Evolutionary conservation across 2,797 vertebrate species (phyloP), one percentile per base, ranked within the genome.

Genomic region (Scolopax rusticola): DNA sequence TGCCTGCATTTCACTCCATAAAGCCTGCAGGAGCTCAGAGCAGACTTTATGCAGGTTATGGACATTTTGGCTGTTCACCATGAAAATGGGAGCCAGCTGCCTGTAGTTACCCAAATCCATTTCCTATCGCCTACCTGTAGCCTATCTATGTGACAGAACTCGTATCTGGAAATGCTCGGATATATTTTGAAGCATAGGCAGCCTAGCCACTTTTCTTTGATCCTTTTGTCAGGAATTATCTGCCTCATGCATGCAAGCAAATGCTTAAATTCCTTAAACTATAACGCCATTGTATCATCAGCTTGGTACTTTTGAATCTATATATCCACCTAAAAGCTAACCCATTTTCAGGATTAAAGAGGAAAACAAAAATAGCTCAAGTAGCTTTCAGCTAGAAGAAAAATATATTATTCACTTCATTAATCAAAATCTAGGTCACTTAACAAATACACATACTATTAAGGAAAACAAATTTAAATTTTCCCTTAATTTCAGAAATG

Each of bases 351-450:
- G 54, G 70, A 96, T 85, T 90, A 89, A 97, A 94, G 38, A 94
- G 63, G 83, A 89, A 97, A 90, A 87, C 80, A 91, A 85, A 97
- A 96, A 93, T 90, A 94, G 69, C 67, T 80, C 30, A 14, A 17
- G 43, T 67, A 78, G 61, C 82, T 96, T 65, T 79, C 86, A 92
- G 70, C 45, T n/a, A 87, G 24, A 50, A 73, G 33, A 89, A 69
- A 60, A 95, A 91, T n/a, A 19, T 23, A 89, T 90, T 89, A 94
- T 92, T 95, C 84, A 86, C 67, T 85, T 95, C 74, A 90, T 95
- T 95, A 96, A 95, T 86, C 83, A 95, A 93, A 97, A 97, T 95
- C 74, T 90, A 86, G 89, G 87, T 73, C 91, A 84, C 69, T 77
- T 51, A 9, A 84, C 60, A 50, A 84, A 69, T 23, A 60, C 6